Evolutionary conservation across 2,888 invertebrate species (phyloP).

Genomic region (Metopia argyrocephala): DNA sequence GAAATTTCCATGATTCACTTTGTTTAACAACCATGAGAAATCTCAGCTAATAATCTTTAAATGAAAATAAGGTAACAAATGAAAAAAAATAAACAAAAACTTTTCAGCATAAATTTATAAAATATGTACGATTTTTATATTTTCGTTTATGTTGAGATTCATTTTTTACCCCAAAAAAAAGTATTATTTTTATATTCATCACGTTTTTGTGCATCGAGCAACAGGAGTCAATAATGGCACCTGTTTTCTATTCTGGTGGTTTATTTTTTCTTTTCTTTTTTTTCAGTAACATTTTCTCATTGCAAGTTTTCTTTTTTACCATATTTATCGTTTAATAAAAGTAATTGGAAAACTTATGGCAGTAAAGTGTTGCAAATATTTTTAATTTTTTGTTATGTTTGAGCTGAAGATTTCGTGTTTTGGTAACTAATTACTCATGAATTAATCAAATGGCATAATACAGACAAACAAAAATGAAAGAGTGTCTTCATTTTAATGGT

Average conservation of each 20-base stretch:
- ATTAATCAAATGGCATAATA: slow-evolving; percentile 56
- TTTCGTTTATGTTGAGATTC: neutral
- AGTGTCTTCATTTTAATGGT: neutral
- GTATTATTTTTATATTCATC: slow-evolving; percentile 60
- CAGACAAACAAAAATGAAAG: slow-evolving; percentile 38
- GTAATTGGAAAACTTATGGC: neutral
- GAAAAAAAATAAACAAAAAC: slow-evolving; percentile 12
- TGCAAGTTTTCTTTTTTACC: neutral
- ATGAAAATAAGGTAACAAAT: too few species aligned
- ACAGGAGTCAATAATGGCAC: slow-evolving; percentile 52
- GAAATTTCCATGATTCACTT: slow-evolving; percentile 44
- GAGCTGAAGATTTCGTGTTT: slow-evolving; percentile 33
- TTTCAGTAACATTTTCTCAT: neutral
- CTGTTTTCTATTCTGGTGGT: slow-evolving; percentile 36
- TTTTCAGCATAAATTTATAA: neutral
- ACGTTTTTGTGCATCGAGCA: slow-evolving; percentile 47
- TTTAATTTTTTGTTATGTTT: neutral
- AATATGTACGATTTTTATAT: slow-evolving; percentile 20
- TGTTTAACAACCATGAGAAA: slow-evolving; percentile 40
- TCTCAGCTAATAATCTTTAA: slow-evolving; percentile 53
- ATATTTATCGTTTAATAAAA: neutral
- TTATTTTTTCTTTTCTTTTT: neutral
- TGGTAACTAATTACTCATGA: slow-evolving; percentile 55
- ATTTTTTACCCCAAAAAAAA: slow-evolving; percentile 22
- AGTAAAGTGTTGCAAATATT: neutral